Base-by-base conservation (phyloP, 2,888 invertebrate genomes). In the Gastrophysa polygoni region DNA sequence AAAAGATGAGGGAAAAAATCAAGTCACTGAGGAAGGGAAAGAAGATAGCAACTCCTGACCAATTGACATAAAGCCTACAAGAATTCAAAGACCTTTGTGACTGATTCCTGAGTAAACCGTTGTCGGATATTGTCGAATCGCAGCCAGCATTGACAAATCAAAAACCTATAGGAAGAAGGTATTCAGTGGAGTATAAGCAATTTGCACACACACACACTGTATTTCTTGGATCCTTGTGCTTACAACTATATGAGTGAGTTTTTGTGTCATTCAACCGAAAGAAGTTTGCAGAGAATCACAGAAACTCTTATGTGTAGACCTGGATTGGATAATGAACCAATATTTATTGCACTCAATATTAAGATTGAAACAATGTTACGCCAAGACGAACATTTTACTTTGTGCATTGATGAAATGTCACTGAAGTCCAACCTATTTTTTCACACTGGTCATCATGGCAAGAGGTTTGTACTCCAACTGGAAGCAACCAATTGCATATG, bases 291-390 rank as follows among this genome's bases (percentile, higher is more conserved):
- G 21, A 28, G 18, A 11, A 49, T 57, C n/a, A 49, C 57, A 17
- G 57, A 49, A 34, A 49, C 52, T 17, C 28, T 59, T 2, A 32
- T 29, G 1, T 55, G 21, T 18, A 21, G 14, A 14, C 56, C 56
- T 8, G 56, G 47, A 24, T 55, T 55, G 17, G 32, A 46, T 14
- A 47, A 56, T 16, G 17, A 28, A 17, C 11, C 44, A 16, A 24
- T 56, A 18, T 56, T 47, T 28, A 21, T 17, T 47, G 16, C 28
- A 16, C 17, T 46, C 14, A 16, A 46, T 28, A 46, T 56, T 2
- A 56, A 56, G 20, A 46, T 56, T 8, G 0, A 85, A 86, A 55
- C 55, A 14, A 59, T 55, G 59, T 14, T 48, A 32, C 24, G 38
- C 16, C 38, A 51, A 60, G 60, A 64, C 16, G 61, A 48, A 28